Evolutionary conservation across 2,888 invertebrate species (phyloP).

Genomic region (Tachystola acroxantha): DNA sequence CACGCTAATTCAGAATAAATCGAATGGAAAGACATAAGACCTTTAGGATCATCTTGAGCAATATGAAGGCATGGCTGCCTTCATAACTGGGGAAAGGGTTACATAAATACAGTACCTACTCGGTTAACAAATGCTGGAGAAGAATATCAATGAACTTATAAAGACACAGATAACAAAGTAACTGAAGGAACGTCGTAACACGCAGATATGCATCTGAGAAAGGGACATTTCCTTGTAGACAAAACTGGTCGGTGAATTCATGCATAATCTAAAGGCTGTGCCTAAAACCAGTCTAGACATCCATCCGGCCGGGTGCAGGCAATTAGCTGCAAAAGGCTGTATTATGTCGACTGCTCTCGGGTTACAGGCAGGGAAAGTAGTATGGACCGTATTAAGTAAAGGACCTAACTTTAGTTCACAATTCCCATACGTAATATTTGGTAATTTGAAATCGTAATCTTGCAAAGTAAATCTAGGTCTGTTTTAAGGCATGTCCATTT

Average conservation of each 20-base stretch:
- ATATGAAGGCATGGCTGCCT: no score
- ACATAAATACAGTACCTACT: no score
- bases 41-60: no score
- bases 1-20: no score
- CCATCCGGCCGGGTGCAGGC: slow-evolving; percentile 3
- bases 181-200: no score
- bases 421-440: not conserved
- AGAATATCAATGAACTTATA: no score
- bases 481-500: no score
- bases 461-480: not conserved
- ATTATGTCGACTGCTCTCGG: slow-evolving; percentile 31
- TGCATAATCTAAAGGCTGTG: not conserved
- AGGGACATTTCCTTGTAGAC: not conserved
- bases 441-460: not conserved
- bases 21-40: no score
- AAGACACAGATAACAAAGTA: no score
- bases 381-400: not conserved
- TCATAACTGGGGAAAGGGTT: no score
- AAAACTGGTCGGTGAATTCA: not conserved
- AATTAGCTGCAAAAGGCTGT: slow-evolving; percentile 42
- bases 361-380: slow-evolving; percentile 39
- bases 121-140: no score
- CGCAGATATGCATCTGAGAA: no score
- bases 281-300: not conserved
- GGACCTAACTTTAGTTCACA: not conserved